A percentile compares a stretch with the other conserved stretches of the same genome.
phyloP scores from a whole-genome alignment of 2,797 vertebrate species.

The Prionace glauca region DNA sequence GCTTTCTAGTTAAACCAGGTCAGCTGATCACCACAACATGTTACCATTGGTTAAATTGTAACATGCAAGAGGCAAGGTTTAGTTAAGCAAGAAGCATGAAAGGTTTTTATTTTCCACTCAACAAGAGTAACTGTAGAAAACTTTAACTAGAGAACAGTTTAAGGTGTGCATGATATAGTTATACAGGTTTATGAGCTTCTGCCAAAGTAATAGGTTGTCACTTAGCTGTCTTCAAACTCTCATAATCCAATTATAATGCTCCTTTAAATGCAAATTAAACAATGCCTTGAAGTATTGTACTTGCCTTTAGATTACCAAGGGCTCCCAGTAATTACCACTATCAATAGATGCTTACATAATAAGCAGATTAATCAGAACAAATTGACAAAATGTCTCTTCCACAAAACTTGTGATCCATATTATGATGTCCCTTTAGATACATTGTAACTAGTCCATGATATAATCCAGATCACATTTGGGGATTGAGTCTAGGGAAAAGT shows the following conservation, averaged over 20 bases:
- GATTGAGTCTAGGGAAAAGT: background rate
- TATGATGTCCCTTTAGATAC: background rate
- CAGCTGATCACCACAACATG: no score
- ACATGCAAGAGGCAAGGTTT: background rate
- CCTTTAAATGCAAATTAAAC: background rate
- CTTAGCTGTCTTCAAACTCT: background rate
- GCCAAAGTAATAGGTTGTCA: background rate
- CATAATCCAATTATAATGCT: background rate
- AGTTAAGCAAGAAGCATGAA: background rate
- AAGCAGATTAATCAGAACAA: background rate
- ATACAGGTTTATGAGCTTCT: background rate
- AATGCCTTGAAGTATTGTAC: conserved; percentile 5
- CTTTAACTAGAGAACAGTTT: background rate
- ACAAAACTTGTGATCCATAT: background rate
- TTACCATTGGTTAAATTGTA: no score
- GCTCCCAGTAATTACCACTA: background rate
- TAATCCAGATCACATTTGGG: background rate
- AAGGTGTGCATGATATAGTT: background rate
- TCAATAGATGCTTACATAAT: background rate
- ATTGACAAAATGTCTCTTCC: background rate
- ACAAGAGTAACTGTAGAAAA: background rate
- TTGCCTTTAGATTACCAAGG: background rate
- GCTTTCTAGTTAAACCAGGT: no score
- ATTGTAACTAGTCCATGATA: background rate
- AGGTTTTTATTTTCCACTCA: background rate